These are phyloP conservation scores for Muntiacus muntjak DNA, from an alignment of 2,113 vertebrate genomes.

Conservation along the genomic window DNA sequence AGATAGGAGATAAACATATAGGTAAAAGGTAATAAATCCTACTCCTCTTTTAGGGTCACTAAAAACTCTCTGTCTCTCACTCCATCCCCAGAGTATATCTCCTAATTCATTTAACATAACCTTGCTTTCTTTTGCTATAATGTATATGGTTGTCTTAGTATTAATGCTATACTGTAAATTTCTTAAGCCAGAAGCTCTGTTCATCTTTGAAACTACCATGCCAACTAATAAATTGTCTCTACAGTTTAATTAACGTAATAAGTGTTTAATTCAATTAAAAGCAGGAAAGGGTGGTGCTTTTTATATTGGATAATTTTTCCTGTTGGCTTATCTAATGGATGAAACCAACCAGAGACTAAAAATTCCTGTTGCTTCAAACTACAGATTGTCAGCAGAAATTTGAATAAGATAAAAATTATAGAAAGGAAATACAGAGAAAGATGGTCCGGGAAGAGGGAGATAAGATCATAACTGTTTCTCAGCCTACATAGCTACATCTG, in stretches of 20 bases:
- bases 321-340: background rate
- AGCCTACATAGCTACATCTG: background rate
- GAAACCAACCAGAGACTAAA: background rate
- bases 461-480: background rate
- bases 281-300: background rate
- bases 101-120: background rate
- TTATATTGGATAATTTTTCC: conserved; percentile 10
- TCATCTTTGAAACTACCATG: background rate
- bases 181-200: background rate
- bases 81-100: background rate
- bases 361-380: conserved; percentile 4
- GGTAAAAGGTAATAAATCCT: background rate
- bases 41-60: background rate
- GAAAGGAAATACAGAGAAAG: conserved; percentile 27
- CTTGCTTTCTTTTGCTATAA: background rate
- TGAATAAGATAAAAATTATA: conserved; percentile 18
- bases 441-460: background rate
- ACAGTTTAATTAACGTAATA: background rate
- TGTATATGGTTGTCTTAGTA: background rate
- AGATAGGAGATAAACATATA: background rate
- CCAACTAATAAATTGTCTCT: background rate
- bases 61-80: background rate
- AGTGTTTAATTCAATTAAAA: conserved; percentile 29
- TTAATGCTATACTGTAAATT: background rate
- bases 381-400: background rate